A percentile compares a stretch with the other conserved stretches of the same genome.
phyloP scores from a whole-genome alignment of 2,888 invertebrate genomes.

The Cataglyphis altisquamis region DNA sequence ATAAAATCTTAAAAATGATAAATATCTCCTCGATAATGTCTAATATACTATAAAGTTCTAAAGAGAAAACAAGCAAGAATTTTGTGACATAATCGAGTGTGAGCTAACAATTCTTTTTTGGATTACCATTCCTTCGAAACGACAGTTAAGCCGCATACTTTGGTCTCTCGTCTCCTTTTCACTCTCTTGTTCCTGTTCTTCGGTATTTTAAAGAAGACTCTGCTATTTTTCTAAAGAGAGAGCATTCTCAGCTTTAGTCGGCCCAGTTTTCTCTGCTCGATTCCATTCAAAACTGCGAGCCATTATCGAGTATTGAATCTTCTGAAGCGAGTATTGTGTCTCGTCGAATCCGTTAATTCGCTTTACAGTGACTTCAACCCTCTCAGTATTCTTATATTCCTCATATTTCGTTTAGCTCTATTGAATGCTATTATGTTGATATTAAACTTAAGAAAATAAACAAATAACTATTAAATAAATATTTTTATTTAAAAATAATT shows the following conservation, averaged over 20 bases:
- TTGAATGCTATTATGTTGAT: neutral
- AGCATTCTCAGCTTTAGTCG: slow-evolving; percentile 48
- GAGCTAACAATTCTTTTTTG: slow-evolving; percentile 62
- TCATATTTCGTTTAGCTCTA: neutral
- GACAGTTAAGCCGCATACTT: slow-evolving; percentile 68
- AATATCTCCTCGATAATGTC: neutral
- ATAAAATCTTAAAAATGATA: neutral
- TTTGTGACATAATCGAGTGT: neutral
- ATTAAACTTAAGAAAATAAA: neutral
- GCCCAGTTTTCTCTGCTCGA: slow-evolving; percentile 65
- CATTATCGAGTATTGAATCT: slow-evolving; percentile 45
- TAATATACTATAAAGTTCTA: neutral
- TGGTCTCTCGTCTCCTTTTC: slow-evolving; percentile 2
- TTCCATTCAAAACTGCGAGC: slow-evolving; percentile 28
- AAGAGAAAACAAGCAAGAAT: neutral
- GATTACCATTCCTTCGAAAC: slow-evolving; percentile 68
- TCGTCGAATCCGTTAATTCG: slow-evolving; percentile 36
- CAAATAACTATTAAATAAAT: neutral
- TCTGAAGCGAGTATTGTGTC: slow-evolving; percentile 27
- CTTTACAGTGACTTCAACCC: slow-evolving; percentile 16
- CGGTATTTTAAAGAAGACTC: slow-evolving; percentile 70
- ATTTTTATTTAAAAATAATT: neutral
- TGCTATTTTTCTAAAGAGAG: slow-evolving; percentile 57
- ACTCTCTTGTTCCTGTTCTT: slow-evolving; percentile 33
- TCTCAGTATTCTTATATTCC: slow-evolving; percentile 17